Base-by-base conservation (phyloP, 2,797 vertebrate genomes). In the Hozukius guyotensis region DNA sequence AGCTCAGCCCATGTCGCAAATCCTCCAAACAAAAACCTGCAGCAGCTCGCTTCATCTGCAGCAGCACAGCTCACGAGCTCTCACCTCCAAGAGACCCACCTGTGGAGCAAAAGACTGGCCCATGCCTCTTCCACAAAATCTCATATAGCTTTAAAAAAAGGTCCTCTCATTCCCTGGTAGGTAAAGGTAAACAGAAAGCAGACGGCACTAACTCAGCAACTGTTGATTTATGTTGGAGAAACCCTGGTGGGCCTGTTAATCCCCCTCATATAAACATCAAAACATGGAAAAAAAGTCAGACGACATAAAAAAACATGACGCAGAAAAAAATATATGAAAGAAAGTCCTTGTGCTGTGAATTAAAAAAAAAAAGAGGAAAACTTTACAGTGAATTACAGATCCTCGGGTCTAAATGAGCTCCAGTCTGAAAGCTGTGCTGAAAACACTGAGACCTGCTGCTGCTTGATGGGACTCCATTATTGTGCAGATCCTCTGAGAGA, bases 1-100 rank as follows among this genome's bases (percentile, higher is more conserved):
- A 88, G 89, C 92, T 95, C 94, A 95, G 93, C 94, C 94, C 94
- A 94, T 94, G 91, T 93, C 93, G 87, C 86, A 92, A 72, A 83
- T 63, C 75, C 85, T 86, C 70, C 72, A 53, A 25, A 83, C 61
- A 34, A 72, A 89, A 89, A 88, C 75, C 72, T 32, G 12, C 82
- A 77, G 81, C 72, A 16, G 63, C 68, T 88, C 86, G 59, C 56
- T 85, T 92, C 34, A 92, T 77, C 65, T 66, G 83, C 5, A 36
- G 85, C 81, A 24, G 78, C 78, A 14, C 6, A 34, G 70, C 32
- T 64, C 85, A 72, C 27, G 68, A 70, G 72, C 79, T 8, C 70
- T 79, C 11, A 68, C 84, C 81, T 79, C 83, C 80, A 24, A 80
- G 49, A 84, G 56, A 87, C 38, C 82, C 90, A 87, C 87, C 56